These are phyloP conservation scores for Andrena bicolor DNA, from an alignment of 2,888 invertebrate genomes.

Conservation along the genomic window DNA sequence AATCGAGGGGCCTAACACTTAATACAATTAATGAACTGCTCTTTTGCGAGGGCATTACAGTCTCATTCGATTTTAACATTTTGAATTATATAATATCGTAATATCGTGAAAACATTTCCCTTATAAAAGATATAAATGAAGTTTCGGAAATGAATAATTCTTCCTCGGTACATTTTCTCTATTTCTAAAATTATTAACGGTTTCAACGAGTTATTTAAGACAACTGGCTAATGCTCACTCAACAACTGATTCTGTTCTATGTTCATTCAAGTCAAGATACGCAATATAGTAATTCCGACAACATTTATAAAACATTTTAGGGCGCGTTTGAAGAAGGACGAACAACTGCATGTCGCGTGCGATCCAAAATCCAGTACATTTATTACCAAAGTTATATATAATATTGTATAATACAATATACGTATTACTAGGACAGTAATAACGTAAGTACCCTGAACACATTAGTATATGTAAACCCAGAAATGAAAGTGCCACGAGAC, in stretches of 20 bases:
- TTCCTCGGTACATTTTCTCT: too few species aligned
- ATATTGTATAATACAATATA: slow-evolving; percentile 61
- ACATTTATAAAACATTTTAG: slow-evolving; percentile 18
- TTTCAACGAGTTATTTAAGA: neutral
- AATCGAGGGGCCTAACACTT: too few species aligned
- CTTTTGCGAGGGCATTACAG: neutral
- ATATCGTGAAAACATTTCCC: neutral
- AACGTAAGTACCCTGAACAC: slow-evolving; percentile 50
- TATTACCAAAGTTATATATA: slow-evolving; percentile 64
- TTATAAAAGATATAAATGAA: too few species aligned
- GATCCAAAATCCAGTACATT: slow-evolving; percentile 68
- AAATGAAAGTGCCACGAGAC: slow-evolving; percentile 33
- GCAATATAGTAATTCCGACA: neutral
- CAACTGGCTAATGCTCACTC: slow-evolving; percentile 18
- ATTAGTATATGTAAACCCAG: slow-evolving; percentile 48
- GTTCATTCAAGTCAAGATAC: neutral
- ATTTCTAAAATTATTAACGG: too few species aligned
- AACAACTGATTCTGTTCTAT: neutral
- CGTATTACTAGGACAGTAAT: slow-evolving; percentile 39
- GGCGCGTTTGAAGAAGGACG: slow-evolving; percentile 58
- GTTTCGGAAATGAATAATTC: too few species aligned
- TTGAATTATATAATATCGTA: neutral
- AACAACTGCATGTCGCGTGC: slow-evolving; percentile 65
- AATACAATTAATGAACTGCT: too few species aligned
- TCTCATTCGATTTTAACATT: neutral